These are phyloP conservation scores for Sporophila hypoxantha DNA, from an alignment of 2,113 vertebrate genomes.

Conservation along the genomic window DNA sequence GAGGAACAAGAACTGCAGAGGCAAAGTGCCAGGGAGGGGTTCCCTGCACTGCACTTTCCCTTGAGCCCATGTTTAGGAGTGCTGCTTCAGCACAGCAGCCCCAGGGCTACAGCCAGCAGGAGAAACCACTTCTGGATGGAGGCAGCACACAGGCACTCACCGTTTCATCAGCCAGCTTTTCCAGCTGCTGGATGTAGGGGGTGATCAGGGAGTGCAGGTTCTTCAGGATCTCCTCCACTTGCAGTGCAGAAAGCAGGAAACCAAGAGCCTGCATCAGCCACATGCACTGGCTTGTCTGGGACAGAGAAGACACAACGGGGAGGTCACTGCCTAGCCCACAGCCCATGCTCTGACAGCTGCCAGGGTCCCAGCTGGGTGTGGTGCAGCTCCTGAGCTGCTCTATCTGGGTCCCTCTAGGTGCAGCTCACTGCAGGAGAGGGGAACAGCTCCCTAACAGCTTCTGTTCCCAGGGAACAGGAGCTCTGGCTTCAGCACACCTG, in stretches of 20 bases:
- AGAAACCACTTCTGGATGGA: neutral
- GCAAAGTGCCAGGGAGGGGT: neutral
- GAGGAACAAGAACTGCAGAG: neutral
- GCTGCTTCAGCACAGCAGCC: neutral
- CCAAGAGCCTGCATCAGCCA: slow-evolving; percentile 99
- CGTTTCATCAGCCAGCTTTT: slow-evolving; percentile 93
- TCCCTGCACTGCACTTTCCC: neutral
- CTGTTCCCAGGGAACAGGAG: neutral
- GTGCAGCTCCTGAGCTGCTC: neutral
- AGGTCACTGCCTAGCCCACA: neutral
- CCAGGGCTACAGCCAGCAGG: neutral
- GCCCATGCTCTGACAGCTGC: neutral
- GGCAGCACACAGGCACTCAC: slow-evolving; percentile 57
- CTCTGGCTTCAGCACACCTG: neutral
- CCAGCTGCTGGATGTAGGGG: slow-evolving; percentile 96
- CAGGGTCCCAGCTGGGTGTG: neutral
- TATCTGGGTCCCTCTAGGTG: neutral
- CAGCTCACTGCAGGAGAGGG: neutral
- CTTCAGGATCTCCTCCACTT: slow-evolving; percentile 94
- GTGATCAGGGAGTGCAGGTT: slow-evolving; percentile 97
- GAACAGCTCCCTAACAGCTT: neutral
- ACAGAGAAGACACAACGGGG: slow-evolving; percentile 17
- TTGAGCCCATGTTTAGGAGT: neutral
- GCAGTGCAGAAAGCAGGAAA: slow-evolving; percentile 94
- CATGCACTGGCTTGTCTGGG: slow-evolving; percentile 97